These are phyloP conservation scores for Kryptolebias ocellatus DNA, from an alignment of 2,797 vertebrate genomes.

Conservation along the genomic window DNA sequence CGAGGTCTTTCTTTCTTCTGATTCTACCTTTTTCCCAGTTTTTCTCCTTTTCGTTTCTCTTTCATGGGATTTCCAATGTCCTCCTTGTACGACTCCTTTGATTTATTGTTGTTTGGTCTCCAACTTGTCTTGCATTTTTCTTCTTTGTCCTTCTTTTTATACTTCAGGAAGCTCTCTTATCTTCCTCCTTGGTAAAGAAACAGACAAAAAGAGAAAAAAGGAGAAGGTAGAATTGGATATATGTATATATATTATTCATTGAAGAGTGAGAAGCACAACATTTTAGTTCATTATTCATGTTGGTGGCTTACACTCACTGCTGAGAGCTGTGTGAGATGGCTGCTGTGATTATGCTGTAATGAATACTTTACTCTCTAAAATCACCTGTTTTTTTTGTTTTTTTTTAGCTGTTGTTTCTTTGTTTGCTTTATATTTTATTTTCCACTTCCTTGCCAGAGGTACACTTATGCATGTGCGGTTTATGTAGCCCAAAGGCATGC, in stretches of 20 bases:
- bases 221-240: slow-evolving; percentile 31
- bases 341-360: slow-evolving; percentile 9
- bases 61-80: slow-evolving; percentile 7
- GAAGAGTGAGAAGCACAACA: slow-evolving; percentile 47
- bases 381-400: too few species aligned
- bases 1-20: slow-evolving; percentile 1
- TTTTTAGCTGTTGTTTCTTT: too few species aligned
- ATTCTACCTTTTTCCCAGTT: not conserved
- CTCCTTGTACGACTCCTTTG: not conserved
- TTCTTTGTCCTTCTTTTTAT: slow-evolving; percentile 18
- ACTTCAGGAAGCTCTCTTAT: slow-evolving; percentile 28
- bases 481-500: too few species aligned
- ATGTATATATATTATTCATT: slow-evolving; percentile 57
- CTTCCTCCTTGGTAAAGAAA: slow-evolving; percentile 48
- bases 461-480: too few species aligned
- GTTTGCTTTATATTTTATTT: too few species aligned
- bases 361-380: too few species aligned
- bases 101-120: not conserved
- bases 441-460: too few species aligned
- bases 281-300: slow-evolving; percentile 69
- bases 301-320: slow-evolving; percentile 40
- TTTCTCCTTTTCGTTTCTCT: not conserved
- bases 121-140: not conserved
- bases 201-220: slow-evolving; percentile 26
- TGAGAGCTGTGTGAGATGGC: slow-evolving; percentile 14